These are phyloP conservation scores for Gavia stellata DNA, from an alignment of 2,113 vertebrate genomes.

Conservation along the genomic window DNA sequence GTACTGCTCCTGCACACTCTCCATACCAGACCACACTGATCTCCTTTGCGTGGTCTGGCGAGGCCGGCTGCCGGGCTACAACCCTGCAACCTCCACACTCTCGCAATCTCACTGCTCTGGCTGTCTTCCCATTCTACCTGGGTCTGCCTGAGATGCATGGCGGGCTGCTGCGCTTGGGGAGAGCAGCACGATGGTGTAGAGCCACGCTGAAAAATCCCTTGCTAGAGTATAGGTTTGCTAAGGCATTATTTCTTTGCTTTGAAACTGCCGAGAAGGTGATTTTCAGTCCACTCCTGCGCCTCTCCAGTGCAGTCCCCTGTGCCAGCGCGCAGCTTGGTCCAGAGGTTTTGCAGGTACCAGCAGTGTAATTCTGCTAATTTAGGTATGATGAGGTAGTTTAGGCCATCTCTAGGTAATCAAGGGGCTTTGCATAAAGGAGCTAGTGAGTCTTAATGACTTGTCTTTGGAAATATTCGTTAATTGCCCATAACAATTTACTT, in stretches of 20 bases:
- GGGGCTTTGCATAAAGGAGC: background rate
- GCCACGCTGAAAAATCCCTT: too few relatives aligned
- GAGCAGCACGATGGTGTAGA: fast-evolving
- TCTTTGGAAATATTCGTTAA: background rate
- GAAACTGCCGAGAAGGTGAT: background rate
- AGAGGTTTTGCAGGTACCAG: background rate
- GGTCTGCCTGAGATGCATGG: background rate
- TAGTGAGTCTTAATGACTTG: background rate
- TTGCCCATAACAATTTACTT: background rate
- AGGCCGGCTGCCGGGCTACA: background rate
- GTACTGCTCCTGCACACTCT: background rate
- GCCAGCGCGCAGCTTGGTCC: background rate
- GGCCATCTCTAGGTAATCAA: background rate
- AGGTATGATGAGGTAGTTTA: background rate
- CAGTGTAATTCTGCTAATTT: background rate
- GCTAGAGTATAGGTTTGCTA: background rate
- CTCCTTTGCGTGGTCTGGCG: background rate
- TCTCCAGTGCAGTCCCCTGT: background rate
- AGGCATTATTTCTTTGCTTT: background rate
- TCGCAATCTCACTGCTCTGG: background rate
- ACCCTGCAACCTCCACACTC: background rate
- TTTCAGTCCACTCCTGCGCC: background rate
- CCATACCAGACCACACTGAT: background rate
- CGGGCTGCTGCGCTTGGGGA: background rate
- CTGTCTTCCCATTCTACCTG: fast-evolving